These are phyloP conservation scores for Spea multiplicata DNA, from an alignment of 2,113 vertebrate genomes.

Conservation along the genomic window DNA sequence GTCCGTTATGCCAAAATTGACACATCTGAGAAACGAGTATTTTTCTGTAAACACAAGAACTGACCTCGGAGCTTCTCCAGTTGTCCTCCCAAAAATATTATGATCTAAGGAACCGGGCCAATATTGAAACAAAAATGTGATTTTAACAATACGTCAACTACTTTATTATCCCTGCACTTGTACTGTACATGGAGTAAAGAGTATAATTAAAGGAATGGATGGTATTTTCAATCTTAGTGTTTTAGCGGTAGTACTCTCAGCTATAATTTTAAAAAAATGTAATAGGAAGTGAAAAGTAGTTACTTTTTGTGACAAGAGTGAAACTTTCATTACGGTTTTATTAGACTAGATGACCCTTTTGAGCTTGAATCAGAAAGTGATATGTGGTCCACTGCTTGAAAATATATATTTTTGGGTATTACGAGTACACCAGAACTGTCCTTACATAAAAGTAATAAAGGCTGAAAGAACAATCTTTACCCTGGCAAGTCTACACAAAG, in stretches of 20 bases:
- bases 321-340: background rate
- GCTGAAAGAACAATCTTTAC: conserved; percentile 1
- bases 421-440: background rate
- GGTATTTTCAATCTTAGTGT: background rate
- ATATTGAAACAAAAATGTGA: too few species aligned
- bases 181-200: too few species aligned
- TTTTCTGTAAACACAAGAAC: too few species aligned
- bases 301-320: background rate
- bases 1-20: too few species aligned
- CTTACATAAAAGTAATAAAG: background rate
- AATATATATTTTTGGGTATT: background rate
- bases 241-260: background rate
- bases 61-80: too few species aligned
- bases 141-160: too few species aligned
- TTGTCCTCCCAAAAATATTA: too few species aligned
- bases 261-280: background rate
- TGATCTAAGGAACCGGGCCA: too few species aligned
- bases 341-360: background rate
- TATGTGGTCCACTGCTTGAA: background rate
- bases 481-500: background rate
- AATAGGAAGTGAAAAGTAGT: background rate
- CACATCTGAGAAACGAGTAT: too few species aligned
- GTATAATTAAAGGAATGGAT: background rate
- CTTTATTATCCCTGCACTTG: background rate
- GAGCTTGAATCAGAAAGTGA: background rate